A percentile compares a stretch with the other conserved stretches of the same genome.
These are phyloP conservation scores for Bombus turneri DNA, from an alignment of 1,140 invertebrate species.

Conservation along the genomic window DNA sequence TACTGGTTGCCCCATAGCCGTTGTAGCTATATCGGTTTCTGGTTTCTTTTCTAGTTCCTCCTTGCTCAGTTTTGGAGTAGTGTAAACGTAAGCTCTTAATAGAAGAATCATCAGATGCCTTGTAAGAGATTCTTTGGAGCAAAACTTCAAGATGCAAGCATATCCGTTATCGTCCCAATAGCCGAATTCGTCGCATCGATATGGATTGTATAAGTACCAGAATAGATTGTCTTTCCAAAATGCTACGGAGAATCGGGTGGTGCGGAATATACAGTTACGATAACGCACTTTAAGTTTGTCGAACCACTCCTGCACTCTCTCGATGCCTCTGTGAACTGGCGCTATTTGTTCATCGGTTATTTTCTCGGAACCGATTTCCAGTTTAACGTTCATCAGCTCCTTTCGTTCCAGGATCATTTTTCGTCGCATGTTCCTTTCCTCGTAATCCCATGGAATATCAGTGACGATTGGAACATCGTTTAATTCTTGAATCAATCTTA, in stretches of 20 bases:
- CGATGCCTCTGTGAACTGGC: conserved; percentile 52
- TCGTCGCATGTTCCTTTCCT: conserved; percentile 48
- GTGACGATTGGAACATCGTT: conserved; percentile 45
- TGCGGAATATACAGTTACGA: conserved; percentile 72
- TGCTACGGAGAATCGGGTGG: conserved; percentile 67
- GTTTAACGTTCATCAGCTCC: conserved; percentile 65
- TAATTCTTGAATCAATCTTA: conserved; percentile 69
- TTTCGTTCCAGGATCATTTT: conserved; percentile 53
- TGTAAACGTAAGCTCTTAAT: conserved; percentile 66
- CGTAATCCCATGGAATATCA: conserved; percentile 36
- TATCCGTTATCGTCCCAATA: conserved; percentile 70
- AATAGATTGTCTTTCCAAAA: conserved; percentile 76
- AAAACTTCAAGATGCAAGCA: conserved; percentile 75
- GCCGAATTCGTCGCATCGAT: conserved; percentile 73
- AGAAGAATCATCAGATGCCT: conserved; percentile 73
- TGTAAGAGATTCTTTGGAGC: conserved; percentile 65
- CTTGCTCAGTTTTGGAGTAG: not conserved
- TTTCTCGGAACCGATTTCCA: conserved; percentile 64
- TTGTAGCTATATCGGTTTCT: not conserved
- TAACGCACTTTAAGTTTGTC: conserved; percentile 59
- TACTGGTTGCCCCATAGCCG: too few relatives aligned
- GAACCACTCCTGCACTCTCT: conserved; percentile 71
- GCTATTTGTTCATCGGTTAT: conserved; percentile 12
- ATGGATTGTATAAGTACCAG: conserved; percentile 78
- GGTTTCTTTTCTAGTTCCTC: not conserved